Base-by-base conservation (phyloP, 2,113 vertebrate species). In the Corythornis cristatus region DNA sequence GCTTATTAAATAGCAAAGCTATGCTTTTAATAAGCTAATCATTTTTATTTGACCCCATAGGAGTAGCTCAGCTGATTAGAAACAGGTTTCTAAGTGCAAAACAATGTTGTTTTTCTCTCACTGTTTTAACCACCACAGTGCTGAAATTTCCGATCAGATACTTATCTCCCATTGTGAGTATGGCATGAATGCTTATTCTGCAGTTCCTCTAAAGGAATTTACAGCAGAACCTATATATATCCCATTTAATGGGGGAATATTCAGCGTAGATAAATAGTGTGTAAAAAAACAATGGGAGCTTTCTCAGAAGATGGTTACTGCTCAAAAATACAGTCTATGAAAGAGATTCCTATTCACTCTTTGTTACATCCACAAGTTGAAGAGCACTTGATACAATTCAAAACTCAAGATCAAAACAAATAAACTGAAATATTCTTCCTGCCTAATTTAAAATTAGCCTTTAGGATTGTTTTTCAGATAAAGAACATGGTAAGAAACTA, bases 21-120 rank as follows among this genome's bases (percentile, higher is more conserved):
- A 97, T 98, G 97, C 97, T 98, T 98, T 98, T 98, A 98, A 98
- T 98, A 98, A 98, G 97, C 97, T 98, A 98, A 98, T 98, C 97
- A 97, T 97, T 98, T 98, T 98, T 98, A 98, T 98, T 98, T 98
- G 98, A 98, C 97, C 98, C 97, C 98, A 98, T 85, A 98, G 97
- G 97, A 97, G 97, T 97, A 98, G 95, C 96, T 97, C 83, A 93
- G 96, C 97, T 98, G 97, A 98, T 98, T 98, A 97, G 96, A 98
- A 98, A 97, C 96, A 97, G 96, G 96, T 98, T 98, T 98, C 95
- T 94, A 96, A 97, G 96, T 96, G 89, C 96, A 97, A 97, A 97
- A 97, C 92, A 97, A 91, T 94, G 92, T 95, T 98, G 96, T 98
- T 98, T 98, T 97, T 95, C 96, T 97, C 92, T 96, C 93, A 78